Evolutionary conservation across 2,888 invertebrate genomes (phyloP).

Genomic region (Anorthoa munda): DNA sequence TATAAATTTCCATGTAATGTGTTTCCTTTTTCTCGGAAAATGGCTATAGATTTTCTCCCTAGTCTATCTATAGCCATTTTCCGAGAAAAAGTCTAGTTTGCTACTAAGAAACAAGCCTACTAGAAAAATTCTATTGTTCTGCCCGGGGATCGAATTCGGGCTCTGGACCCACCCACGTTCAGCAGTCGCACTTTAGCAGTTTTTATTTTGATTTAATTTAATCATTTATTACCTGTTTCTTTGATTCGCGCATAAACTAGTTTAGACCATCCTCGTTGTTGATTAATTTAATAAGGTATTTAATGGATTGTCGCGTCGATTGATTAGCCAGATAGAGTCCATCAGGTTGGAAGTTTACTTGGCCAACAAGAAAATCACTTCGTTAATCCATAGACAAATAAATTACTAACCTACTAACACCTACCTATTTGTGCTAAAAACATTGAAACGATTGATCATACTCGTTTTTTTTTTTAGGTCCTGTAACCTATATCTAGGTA

Average conservation of each 20-base stretch:
- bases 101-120: not conserved
- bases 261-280: constrained; percentile 9
- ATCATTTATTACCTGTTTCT: constrained; percentile 19
- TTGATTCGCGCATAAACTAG: constrained; percentile 20
- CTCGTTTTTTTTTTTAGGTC: too few species aligned
- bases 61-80: too few species aligned
- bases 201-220: not conserved
- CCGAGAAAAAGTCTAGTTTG: too few species aligned
- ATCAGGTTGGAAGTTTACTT: not conserved
- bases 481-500: not conserved
- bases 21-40: too few species aligned
- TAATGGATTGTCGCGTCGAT: not conserved
- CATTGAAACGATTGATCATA: not conserved
- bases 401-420: not conserved
- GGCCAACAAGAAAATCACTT: not conserved
- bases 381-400: not conserved
- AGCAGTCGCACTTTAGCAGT: not conserved
- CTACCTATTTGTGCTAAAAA: not conserved
- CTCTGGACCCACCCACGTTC: not conserved
- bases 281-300: constrained; percentile 3
- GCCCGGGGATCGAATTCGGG: not conserved
- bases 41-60: too few species aligned
- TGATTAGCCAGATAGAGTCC: not conserved
- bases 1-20: not conserved
- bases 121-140: not conserved